Evolutionary conservation across 2,113 vertebrate species (phyloP).

Genomic region (Murina feae): DNA sequence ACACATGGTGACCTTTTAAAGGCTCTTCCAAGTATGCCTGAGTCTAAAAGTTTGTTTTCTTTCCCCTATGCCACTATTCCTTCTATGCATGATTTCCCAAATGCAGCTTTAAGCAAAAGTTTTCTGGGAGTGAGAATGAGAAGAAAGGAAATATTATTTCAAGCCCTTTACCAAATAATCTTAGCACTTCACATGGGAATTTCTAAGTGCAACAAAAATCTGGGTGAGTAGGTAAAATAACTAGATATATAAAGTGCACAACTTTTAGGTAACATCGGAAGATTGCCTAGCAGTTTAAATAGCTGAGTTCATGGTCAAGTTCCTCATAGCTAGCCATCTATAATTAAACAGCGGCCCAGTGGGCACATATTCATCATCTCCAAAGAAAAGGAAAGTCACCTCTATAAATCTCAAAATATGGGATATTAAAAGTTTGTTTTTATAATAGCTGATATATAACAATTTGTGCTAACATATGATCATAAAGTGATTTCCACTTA

Average conservation of each 20-base stretch:
- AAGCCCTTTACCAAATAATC: conserved; percentile 41
- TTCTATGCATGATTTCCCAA: neutral
- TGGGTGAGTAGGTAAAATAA: conserved; percentile 46
- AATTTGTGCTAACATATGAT: conserved; percentile 36
- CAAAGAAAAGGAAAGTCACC: conserved; percentile 64
- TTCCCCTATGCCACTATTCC: neutral
- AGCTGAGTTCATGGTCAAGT: conserved; percentile 49
- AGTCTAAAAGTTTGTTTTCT: neutral
- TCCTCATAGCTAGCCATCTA: conserved; percentile 56
- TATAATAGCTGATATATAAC: conserved; percentile 1
- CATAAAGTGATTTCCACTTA: conserved; percentile 19
- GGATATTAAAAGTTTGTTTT: conserved; percentile 59
- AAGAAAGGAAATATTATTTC: conserved; percentile 35
- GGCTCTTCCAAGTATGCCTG: neutral
- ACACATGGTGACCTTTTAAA: neutral
- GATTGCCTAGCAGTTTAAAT: conserved; percentile 55
- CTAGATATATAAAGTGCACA: conserved; percentile 49
- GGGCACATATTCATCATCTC: conserved; percentile 58
- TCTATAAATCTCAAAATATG: conserved; percentile 62
- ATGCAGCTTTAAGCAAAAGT: conserved; percentile 7
- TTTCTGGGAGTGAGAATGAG: neutral
- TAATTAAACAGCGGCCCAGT: conserved; percentile 65
- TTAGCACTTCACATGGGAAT: conserved; percentile 16
- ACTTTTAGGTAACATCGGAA: conserved; percentile 37
- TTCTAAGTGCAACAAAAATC: conserved; percentile 39